phyloP scores from a whole-genome alignment of 37 sponge, comb jelly and placozoan genomes.

The Agelas oroides region DNA sequence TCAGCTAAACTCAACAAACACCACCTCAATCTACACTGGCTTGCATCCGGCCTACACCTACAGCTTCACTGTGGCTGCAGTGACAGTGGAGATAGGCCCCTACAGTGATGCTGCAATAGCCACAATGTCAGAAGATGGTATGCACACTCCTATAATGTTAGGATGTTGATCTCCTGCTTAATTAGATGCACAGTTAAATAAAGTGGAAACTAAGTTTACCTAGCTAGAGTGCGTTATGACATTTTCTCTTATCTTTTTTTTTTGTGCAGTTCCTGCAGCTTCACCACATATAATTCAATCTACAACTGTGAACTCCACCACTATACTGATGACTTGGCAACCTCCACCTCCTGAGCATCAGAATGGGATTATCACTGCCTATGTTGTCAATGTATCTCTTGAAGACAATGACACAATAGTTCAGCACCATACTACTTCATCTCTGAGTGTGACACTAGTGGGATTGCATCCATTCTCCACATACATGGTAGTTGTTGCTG shows the following conservation, averaged over 20 bases:
- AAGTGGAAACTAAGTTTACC: no score
- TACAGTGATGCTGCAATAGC: background rate
- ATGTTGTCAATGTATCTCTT: background rate
- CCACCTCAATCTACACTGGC: background rate
- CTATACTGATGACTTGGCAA: conserved; percentile 19
- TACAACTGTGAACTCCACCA: background rate
- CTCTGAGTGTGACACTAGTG: no score
- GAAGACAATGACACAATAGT: no score
- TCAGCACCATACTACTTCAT: background rate
- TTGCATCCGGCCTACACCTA: background rate
- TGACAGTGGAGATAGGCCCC: background rate
- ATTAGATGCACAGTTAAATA: no score
- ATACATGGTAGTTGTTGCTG: no score
- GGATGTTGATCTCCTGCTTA: no score
- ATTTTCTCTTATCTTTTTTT: no score
- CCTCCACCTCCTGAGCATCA: conserved; percentile 26
- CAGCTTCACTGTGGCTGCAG: background rate
- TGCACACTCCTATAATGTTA: no score
- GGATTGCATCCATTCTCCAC: no score
- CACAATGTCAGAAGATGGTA: background rate
- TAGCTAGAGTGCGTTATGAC: no score
- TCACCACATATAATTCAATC: conserved; percentile 19
- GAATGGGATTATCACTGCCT: conserved; percentile 44
- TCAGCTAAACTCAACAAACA: background rate
- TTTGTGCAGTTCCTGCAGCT: conserved; percentile 41